These are phyloP conservation scores for Aldrovandia affinis DNA, from an alignment of 2,797 vertebrate species.

Conservation along the genomic window DNA sequence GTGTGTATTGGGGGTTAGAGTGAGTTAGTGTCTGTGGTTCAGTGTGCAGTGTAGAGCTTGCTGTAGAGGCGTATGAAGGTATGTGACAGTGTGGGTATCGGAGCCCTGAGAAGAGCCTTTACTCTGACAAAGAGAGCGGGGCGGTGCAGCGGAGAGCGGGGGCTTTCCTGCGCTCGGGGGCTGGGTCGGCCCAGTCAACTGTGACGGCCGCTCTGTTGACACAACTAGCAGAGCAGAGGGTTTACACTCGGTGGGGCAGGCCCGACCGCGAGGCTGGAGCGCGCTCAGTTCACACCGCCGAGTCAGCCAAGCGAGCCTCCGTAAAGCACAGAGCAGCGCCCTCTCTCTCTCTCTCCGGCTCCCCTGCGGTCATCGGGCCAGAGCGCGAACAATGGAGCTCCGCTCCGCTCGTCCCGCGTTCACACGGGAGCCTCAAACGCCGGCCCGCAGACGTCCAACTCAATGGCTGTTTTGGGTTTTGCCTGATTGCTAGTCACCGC, in stretches of 20 bases:
- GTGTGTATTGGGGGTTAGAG: too few species aligned
- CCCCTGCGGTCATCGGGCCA: neutral
- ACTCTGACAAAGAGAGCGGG: neutral
- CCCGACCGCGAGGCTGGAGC: neutral
- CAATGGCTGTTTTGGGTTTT: neutral
- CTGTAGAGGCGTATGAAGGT: neutral
- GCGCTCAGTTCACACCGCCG: neutral
- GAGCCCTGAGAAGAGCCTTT: conserved; percentile 1
- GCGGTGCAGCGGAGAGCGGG: neutral
- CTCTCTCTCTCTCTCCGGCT: neutral
- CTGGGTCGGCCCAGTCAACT: conserved; percentile 6
- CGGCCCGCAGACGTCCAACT: neutral
- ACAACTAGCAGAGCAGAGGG: conserved; percentile 22
- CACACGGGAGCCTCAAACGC: neutral
- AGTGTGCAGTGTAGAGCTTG: neutral
- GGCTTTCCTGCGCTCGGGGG: neutral
- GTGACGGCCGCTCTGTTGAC: conserved; percentile 16
- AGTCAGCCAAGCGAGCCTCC: neutral
- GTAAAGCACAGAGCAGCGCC: neutral
- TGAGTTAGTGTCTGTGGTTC: conserved; percentile 31
- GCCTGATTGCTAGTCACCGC: neutral
- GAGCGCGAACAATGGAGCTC: neutral
- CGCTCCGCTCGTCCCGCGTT: neutral
- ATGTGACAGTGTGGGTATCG: neutral
- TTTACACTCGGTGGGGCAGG: neutral